A percentile compares a stretch with the other conserved stretches of the same genome.
phyloP scores from a whole-genome alignment of 2,113 vertebrate genomes.

The Condylura cristata region DNA sequence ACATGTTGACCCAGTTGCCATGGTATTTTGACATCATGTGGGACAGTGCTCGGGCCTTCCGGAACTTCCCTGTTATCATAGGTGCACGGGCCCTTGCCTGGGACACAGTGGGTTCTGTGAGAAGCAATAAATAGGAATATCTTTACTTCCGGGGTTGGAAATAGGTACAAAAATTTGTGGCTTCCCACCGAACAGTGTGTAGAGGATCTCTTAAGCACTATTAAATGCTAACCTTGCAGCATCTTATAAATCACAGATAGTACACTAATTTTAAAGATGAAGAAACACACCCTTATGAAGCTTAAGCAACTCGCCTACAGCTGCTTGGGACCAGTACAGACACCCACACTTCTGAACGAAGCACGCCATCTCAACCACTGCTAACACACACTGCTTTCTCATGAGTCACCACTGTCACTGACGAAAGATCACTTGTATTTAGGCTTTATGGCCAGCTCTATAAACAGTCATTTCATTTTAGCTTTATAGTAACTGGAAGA shows the following conservation, averaged over 20 bases:
- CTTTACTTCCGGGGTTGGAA: not conserved
- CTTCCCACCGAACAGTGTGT: not conserved
- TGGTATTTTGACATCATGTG: rapidly evolving
- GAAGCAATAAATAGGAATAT: not conserved
- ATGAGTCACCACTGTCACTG: not conserved
- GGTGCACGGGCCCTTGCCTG: not conserved
- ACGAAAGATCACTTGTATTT: not conserved
- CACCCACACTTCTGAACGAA: not conserved
- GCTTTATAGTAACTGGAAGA: not conserved
- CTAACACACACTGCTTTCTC: not conserved
- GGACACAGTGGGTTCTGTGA: not conserved
- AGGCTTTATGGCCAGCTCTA: not conserved
- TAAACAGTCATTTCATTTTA: not conserved
- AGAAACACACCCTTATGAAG: not conserved
- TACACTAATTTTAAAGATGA: conserved; percentile 12
- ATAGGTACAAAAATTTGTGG: not conserved
- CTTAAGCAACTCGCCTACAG: not conserved
- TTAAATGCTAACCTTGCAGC: not conserved
- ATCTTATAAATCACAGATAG: not conserved
- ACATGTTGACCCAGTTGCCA: not conserved
- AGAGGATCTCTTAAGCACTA: not conserved
- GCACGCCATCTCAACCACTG: not conserved
- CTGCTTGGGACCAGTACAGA: not conserved
- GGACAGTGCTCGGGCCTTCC: rapidly evolving
- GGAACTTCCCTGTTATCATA: not conserved